Conservation (phyloP, 2,113 vertebrate species). For the Ginglymostoma cirratum region DNA sequence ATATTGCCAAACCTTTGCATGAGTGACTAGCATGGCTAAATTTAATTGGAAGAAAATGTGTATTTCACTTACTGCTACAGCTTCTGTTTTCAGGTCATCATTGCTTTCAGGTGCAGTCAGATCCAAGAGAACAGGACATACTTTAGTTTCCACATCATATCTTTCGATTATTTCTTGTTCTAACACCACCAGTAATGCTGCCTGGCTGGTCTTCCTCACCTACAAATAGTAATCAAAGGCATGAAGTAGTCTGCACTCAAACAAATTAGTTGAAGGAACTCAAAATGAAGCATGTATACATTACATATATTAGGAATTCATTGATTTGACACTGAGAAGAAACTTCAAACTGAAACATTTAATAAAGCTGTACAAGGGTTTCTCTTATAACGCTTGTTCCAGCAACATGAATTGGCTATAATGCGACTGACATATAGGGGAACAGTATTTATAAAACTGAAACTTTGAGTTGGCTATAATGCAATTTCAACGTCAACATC, state of each 20-base stretch:
- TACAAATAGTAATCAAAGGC: constrained; percentile 41
- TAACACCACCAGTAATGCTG: constrained; percentile 71
- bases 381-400: too few species aligned
- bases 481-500: too few species aligned
- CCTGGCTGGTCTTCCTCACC: constrained; percentile 83
- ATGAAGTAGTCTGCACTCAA: not conserved
- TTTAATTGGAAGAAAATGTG: not conserved
- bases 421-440: too few species aligned
- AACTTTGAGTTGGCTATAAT: too few species aligned
- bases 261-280: not conserved
- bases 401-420: too few species aligned
- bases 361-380: not conserved
- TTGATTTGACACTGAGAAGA: not conserved
- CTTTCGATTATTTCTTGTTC: constrained; percentile 79
- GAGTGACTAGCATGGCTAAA: not conserved
- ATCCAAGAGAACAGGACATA: constrained; percentile 79
- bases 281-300: not conserved
- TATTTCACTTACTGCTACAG: constrained; percentile 69
- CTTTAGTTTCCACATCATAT: constrained; percentile 71
- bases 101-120: constrained; percentile 81
- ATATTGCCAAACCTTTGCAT: not conserved
- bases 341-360: not conserved
- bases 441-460: too few species aligned
- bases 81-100: constrained; percentile 79
- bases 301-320: not conserved